Conservation (phyloP, 2,113 vertebrate genomes). For the Porphyrio hochstetteri region DNA sequence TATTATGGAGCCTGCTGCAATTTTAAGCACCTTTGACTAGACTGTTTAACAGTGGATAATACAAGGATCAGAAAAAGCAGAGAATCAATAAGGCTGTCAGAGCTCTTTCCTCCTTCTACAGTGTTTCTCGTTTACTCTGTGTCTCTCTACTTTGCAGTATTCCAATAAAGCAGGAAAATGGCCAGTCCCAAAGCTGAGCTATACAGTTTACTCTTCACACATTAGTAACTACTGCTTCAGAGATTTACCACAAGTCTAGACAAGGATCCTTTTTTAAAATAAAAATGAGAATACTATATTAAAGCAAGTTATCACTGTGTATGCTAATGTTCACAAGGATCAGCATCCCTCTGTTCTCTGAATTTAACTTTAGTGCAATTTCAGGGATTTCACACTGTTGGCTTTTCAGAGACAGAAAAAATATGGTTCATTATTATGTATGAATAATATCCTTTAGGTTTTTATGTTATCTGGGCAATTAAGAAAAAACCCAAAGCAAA, state of each 20-base stretch:
- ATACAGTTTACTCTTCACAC: background rate
- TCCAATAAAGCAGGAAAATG: background rate
- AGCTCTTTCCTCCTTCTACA: background rate
- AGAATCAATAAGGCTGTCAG: background rate
- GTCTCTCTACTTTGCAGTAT: background rate
- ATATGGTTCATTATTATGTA: background rate
- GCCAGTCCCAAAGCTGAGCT: background rate
- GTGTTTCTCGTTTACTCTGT: background rate
- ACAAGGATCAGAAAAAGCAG: slow-evolving; percentile 4
- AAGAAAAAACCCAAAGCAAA: background rate
- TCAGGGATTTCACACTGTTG: background rate
- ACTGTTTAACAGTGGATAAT: background rate
- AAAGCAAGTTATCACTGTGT: background rate
- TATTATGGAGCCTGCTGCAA: background rate
- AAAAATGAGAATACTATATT: background rate
- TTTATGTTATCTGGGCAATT: background rate
- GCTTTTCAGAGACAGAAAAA: background rate
- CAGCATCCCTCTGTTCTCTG: background rate
- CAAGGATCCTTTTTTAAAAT: background rate
- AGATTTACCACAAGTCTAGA: background rate
- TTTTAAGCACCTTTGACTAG: background rate
- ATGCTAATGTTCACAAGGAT: background rate
- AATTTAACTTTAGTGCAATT: background rate
- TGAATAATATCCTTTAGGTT: background rate
- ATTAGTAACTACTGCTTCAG: background rate